Conservation (phyloP, 2,888 invertebrate species). For the Drosophila borborema region DNA sequence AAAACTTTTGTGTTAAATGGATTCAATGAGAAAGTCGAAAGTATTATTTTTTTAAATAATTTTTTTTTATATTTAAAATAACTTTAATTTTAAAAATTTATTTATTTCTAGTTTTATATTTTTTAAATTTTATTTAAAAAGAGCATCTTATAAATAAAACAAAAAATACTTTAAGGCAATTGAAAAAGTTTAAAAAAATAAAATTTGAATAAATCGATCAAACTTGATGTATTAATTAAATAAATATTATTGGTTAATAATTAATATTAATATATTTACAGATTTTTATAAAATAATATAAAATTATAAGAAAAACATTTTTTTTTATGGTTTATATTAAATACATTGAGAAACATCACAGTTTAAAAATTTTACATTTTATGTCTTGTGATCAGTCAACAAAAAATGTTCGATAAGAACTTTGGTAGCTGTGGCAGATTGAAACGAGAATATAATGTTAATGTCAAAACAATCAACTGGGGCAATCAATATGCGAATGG, state of each 20-base stretch:
- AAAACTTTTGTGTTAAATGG: background rate
- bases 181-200: background rate
- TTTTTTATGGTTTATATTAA: too few relatives aligned
- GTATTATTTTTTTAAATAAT: background rate
- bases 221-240: background rate
- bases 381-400: background rate
- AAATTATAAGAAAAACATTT: too few relatives aligned
- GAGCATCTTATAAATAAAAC: too few relatives aligned
- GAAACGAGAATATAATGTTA: conserved; percentile 27
- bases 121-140: too few relatives aligned
- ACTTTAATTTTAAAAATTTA: too few relatives aligned
- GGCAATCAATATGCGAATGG: conserved; percentile 64
- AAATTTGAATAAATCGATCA: background rate
- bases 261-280: too few relatives aligned
- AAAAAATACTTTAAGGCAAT: too few relatives aligned
- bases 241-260: background rate
- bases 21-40: background rate
- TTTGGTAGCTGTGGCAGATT: conserved; percentile 7
- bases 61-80: background rate
- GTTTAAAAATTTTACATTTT: background rate
- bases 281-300: too few relatives aligned
- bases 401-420: background rate
- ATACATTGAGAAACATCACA: background rate
- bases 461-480: conserved; percentile 58
- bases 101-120: too few relatives aligned